phyloP scores from a whole-genome alignment of 1,140 invertebrate species.

The Eciton burchellii region DNA sequence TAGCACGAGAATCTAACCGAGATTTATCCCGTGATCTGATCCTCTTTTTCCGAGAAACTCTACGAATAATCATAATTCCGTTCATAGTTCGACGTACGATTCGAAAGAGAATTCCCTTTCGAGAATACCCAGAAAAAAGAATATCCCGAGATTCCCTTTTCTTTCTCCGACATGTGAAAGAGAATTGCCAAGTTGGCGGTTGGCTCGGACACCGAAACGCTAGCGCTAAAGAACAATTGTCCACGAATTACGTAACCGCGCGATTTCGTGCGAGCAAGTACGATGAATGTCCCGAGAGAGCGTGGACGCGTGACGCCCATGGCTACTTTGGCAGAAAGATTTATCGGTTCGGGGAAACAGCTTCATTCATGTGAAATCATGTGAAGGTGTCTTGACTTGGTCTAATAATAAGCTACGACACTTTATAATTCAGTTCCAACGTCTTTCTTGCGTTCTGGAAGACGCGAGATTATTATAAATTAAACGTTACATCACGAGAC shows the following conservation, averaged over 20 bases:
- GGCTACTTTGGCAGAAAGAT: constrained; percentile 27
- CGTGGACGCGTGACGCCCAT: not conserved
- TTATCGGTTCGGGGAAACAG: constrained; percentile 45
- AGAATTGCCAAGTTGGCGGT: not conserved
- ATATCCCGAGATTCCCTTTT: not conserved
- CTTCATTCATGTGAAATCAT: constrained; percentile 21
- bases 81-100: not conserved
- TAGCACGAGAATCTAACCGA: not conserved
- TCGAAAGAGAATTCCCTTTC: not conserved
- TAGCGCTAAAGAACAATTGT: not conserved
- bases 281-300: not conserved
- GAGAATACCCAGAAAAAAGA: not conserved
- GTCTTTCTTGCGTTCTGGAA: too few relatives aligned
- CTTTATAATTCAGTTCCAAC: not conserved
- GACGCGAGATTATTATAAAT: too few relatives aligned
- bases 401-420: not conserved
- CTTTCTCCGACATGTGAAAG: not conserved
- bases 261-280: not conserved
- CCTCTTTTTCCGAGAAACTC: not conserved
- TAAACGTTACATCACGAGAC: too few relatives aligned
- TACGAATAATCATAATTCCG: too few relatives aligned
- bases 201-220: not conserved
- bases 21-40: not conserved
- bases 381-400: constrained; percentile 1
- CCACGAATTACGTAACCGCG: not conserved